phyloP scores from a whole-genome alignment of 2,113 vertebrate genomes.

The Indri indri region DNA sequence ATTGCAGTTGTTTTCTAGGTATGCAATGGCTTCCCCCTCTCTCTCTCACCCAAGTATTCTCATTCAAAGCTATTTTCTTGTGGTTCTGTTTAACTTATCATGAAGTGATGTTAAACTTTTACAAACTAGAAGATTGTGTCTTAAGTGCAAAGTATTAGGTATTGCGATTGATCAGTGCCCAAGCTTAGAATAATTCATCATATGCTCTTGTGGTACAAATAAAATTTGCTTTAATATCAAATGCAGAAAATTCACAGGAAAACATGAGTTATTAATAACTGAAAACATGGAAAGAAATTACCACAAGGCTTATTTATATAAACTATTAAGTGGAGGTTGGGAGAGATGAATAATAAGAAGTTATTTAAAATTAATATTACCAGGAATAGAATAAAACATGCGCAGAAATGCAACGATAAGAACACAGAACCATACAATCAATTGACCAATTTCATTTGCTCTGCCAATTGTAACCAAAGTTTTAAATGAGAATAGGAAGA shows the following conservation, averaged over 20 bases:
- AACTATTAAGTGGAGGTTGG: neutral
- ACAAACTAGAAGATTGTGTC: neutral
- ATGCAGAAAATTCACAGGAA: conserved; percentile 32
- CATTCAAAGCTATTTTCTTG: neutral
- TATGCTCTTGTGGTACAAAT: neutral
- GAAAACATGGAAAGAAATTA: conserved; percentile 36
- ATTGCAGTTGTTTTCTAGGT: neutral
- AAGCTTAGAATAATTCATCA: conserved; percentile 28
- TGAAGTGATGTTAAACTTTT: conserved; percentile 15
- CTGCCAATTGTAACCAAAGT: neutral
- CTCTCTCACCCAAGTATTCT: neutral
- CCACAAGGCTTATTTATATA: conserved; percentile 3
- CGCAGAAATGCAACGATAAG: conserved; percentile 7
- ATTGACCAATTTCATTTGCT: neutral
- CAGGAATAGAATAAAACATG: neutral
- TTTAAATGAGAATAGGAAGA: neutral
- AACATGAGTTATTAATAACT: neutral
- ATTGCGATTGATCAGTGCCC: neutral
- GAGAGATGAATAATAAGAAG: neutral
- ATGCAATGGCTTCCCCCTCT: no score
- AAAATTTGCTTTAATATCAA: conserved; percentile 27
- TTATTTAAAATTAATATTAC: conserved; percentile 26
- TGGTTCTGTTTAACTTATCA: neutral
- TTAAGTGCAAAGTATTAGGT: conserved; percentile 22
- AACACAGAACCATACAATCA: neutral